Evolutionary conservation across 2,797 vertebrate genomes (phyloP), one percentile per base, ranked within the genome.

Genomic region (Gallirallus australis): DNA sequence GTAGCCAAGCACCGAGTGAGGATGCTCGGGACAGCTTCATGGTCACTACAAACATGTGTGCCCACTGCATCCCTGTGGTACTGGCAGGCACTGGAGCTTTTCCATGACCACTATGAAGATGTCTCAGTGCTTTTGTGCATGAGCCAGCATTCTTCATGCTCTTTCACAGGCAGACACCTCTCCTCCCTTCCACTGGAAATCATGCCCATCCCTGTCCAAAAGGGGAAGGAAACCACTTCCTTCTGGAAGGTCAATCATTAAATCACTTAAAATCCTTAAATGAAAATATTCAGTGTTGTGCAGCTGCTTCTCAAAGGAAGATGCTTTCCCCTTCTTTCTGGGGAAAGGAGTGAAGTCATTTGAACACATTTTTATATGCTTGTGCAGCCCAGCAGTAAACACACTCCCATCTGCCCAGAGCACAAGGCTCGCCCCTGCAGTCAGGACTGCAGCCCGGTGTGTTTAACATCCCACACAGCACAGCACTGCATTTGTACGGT

Each of bases 381-480:
- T 60, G 40, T 59, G 70, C 37, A 65, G 35, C 1, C 9, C 78
- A 80, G 78, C 65, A 24, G 1, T 45, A 87, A 90, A 72, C 71
- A 84, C 45, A 13, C 47, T 50, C 76, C 72, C 81, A 91, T 69
- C 40, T 71, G 90, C 31, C 70, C 59, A 52, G 1, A 42, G 40
- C 54, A 52, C 33, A 21, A 5, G 54, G 82, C 72, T 85, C 10
- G 1, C 25, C 61, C 76, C 59, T 73, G 80, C 76, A 0, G 18
- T 6, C 1, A 2, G 12, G 31, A 59, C 56, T 89, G 35, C 33
- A 94, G 54, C 80, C 48, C 65, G 35, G 63, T 56, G 86, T 81
- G 76, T 87, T 95, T 90, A 90, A 80, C 86, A 56, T 37, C 77
- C 78, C 56, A 52, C 76, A 86, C 45, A 79, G 61, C 53, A 87